Evolutionary conservation across 2,113 vertebrate genomes (phyloP), one percentile per base, ranked within the genome.

Genomic region (Clinocottus analis): DNA sequence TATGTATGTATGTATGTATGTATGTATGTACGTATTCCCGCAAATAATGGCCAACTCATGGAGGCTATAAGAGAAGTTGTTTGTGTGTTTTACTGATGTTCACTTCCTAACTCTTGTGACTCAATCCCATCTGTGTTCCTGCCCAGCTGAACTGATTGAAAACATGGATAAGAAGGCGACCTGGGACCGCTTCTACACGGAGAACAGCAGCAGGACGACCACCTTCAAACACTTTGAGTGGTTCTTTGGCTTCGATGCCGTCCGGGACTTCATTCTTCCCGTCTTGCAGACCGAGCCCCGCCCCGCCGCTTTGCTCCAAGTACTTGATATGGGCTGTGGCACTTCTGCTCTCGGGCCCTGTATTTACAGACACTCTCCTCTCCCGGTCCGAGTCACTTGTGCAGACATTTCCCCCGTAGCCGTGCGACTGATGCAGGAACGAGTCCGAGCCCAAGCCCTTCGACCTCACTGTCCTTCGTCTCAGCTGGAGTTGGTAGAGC

Each of bases 281-380:
- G 55, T 91, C 1, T 72, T 97, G n/a, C 77, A 76, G 55, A 66
- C 78, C 0, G 12, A 69, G 29, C 37, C 37, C 3, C 19, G 39
- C 1, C 27, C 82, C 0, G 1, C 83, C 1, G 3, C 25, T 12
- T 19, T 33, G 0, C 61, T 91, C 10, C 71, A 55, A 0, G 88
- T 97, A 8, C 82, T 97, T 70, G 96, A 97, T 17, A 86, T 97
- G 43, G 96, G 96, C 79, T 96, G 96, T 69, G 96, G 96, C 7
- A 96, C 94, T 0, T 97, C 96, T 0, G 93, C 90, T 1, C 25
- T 97, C 23, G 95, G 95, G 2, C 90, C 92, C 1, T 88, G 83
- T 5, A 92, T 97, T 39, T 96, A 95, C 79, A 89, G 45, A 45
- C 83, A 92, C 56, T 96, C 91, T 0, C 69, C 90, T 0, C 14